Evolutionary conservation across 2,113 vertebrate species (phyloP).

Genomic region (Nestor notabilis): DNA sequence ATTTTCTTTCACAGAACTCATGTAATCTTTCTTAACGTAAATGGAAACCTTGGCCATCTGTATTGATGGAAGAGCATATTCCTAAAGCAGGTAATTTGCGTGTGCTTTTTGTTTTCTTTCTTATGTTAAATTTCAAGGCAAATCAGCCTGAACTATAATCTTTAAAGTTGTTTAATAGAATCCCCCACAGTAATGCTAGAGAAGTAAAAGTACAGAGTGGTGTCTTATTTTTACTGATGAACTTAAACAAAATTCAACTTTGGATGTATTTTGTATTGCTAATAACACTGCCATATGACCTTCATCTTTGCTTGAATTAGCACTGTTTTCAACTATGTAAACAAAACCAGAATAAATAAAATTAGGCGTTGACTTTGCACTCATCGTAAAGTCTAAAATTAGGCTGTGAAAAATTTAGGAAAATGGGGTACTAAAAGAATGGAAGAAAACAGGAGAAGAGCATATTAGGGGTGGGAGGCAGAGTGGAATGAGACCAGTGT

Average conservation of each 20-base stretch:
- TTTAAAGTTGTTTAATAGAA: neutral
- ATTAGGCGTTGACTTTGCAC: neutral
- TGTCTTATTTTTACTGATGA: neutral
- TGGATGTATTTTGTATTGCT: neutral
- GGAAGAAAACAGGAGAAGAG: accelerated
- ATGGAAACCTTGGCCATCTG: neutral
- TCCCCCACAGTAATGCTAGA: neutral
- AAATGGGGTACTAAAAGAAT: neutral
- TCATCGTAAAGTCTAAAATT: neutral
- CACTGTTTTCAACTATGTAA: accelerated
- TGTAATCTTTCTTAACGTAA: neutral
- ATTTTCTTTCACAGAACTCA: neutral
- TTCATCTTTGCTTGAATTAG: neutral
- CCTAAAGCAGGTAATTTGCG: neutral
- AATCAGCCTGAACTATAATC: neutral
- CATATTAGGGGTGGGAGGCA: accelerated
- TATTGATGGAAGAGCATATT: neutral
- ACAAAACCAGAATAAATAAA: neutral
- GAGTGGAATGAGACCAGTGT: neutral
- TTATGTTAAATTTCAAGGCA: neutral
- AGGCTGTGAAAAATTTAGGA: neutral
- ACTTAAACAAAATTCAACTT: neutral
- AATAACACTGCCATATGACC: neutral
- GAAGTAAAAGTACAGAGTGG: neutral
- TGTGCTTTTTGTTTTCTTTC: neutral